Percentiles rank a stretch among this genome's conserved stretches.
phyloP scores from a whole-genome alignment of 2,113 vertebrate genomes.

The Notiomystis cincta region DNA sequence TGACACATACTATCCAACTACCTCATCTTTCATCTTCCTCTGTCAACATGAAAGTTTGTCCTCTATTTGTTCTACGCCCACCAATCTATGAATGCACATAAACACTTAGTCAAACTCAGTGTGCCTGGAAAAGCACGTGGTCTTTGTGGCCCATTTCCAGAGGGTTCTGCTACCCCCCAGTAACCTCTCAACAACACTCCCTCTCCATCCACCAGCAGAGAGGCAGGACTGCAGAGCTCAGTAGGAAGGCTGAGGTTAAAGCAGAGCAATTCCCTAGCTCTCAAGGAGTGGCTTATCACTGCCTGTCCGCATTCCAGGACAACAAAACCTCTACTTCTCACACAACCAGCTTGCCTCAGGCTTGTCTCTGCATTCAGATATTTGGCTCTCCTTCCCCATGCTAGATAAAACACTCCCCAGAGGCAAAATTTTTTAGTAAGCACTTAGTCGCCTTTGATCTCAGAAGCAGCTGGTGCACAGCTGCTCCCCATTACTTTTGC shows the following conservation, averaged over 20 bases:
- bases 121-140: not conserved
- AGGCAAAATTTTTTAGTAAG: not conserved
- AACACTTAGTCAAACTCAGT: not conserved
- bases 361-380: not conserved
- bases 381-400: not conserved
- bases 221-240: not conserved
- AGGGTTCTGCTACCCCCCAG: not conserved
- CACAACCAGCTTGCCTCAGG: not conserved
- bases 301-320: not conserved
- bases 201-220: not conserved
- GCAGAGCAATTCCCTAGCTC: not conserved
- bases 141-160: not conserved
- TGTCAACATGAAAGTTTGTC: not conserved
- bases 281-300: not conserved
- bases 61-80: not conserved
- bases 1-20: not conserved
- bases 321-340: not conserved
- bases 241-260: not conserved
- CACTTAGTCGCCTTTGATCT: conserved; percentile 4
- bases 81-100: not conserved
- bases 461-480: conserved; percentile 39
- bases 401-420: conserved; percentile 25
- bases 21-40: not conserved
- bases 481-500: conserved; percentile 2
- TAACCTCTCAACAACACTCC: not conserved